Evolutionary conservation across 2,113 vertebrate species (phyloP).

Genomic region (Crotalus helleri): DNA sequence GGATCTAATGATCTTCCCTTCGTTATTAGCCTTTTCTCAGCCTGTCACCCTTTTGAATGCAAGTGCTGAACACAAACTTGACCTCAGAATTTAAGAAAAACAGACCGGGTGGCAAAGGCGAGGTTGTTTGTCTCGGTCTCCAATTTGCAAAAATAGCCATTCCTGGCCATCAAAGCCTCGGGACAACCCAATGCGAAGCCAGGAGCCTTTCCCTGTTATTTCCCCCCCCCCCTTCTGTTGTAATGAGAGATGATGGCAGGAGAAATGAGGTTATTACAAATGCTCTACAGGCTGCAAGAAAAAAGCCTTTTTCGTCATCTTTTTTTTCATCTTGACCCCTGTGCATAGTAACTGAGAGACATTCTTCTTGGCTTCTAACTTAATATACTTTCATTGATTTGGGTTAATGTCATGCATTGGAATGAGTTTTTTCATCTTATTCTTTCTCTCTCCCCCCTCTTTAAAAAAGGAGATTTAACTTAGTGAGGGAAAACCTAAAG

Average conservation of each 20-base stretch:
- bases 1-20: not conserved
- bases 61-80: not conserved
- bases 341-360: not conserved
- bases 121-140: not conserved
- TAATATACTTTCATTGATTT: not conserved
- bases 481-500: not conserved
- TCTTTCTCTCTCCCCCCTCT: not conserved
- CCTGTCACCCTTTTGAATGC: not conserved
- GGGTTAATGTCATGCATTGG: constrained; percentile 13
- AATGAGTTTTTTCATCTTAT: constrained; percentile 2
- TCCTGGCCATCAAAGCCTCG: not conserved
- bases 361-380: constrained; percentile 6
- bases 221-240: not conserved
- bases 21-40: not conserved
- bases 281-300: constrained; percentile 1
- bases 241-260: constrained; percentile 21
- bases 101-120: not conserved
- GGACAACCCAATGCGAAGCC: not conserved
- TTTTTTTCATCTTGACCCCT: not conserved
- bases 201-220: not conserved
- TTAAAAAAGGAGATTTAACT: not conserved
- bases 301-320: not conserved
- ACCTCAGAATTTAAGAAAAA: constrained; percentile 1
- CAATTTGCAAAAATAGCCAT: constrained; percentile 10
- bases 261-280: constrained; percentile 9